phyloP scores from a whole-genome alignment of 92 coral and sea anemone species.

The Palythoa grandiflora region DNA sequence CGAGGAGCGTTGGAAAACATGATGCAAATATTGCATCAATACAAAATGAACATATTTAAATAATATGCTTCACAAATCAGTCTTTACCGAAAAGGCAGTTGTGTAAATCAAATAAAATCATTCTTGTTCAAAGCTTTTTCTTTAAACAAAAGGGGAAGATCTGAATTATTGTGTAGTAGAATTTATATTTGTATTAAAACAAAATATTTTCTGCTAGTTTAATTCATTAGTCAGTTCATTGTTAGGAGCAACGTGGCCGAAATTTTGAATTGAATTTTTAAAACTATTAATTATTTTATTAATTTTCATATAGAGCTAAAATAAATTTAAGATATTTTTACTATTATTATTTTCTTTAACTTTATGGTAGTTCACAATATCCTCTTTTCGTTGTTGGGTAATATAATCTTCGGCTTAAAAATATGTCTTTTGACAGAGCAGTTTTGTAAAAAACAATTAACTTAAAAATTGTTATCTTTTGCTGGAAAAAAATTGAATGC shows the following conservation, averaged over 20 bases:
- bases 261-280: constrained; percentile 13
- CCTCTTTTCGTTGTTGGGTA: no score
- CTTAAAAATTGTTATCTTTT: background rate
- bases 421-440: background rate
- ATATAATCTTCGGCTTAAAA: background rate
- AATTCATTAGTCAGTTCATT: no score
- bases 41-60: background rate
- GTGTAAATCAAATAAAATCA: background rate
- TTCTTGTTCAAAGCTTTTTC: background rate
- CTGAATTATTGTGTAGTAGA: background rate
- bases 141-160: background rate
- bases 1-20: background rate
- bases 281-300: background rate
- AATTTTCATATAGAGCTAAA: background rate
- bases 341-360: background rate
- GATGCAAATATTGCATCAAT: background rate
- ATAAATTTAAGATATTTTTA: background rate
- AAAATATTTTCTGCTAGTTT: background rate
- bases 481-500: background rate
- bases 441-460: background rate
- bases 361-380: no score
- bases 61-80: background rate
- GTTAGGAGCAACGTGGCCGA: background rate
- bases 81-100: background rate
- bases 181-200: background rate